Evolutionary conservation across 2,888 invertebrate genomes (phyloP), one percentile per base, ranked within the genome.

Genomic region (Hirtodrosophila duncani): DNA sequence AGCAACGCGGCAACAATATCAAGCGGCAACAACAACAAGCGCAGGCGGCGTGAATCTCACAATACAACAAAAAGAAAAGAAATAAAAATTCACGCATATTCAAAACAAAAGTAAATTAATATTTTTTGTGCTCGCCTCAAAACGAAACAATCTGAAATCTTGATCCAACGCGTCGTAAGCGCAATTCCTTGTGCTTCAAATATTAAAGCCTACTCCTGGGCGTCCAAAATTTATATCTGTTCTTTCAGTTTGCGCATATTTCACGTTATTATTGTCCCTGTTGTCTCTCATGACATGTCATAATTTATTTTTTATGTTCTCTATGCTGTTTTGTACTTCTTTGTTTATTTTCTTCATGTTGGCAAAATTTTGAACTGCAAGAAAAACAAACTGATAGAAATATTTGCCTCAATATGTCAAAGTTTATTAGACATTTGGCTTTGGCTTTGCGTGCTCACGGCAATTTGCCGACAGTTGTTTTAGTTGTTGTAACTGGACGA

Each of bases 401-500:
- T 74, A 74, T 74, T 74, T 70, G 59, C 65, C 63, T 46, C 81
- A 77, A 81, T 81, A 74, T 81, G 79, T 77, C 75, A 77, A 77
- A 81, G 62, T 80, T 74, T 69, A 74, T 81, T 81, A 81, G 65
- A 81, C 70, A 74, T 67, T 81, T 69, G 64, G 67, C 80, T 67
- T 81, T 69, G 64, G 67, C 80, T 71, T 75, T 71, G 71, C 72
- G 77, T 77, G 80, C 74, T 69, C 69, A 68, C 66, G 72, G 78
- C 81, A 67, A 75, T 80, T 77, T 72, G 67, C 58, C 70, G 67
- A 71, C 79, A 74, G 75, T 59, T 59, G 61, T 59, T 60, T 56
- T 38, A 59, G 53, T 78, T 71, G 57, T 21, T 44, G 31, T 8
- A 27, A 27, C 42, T 46, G 48, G 52, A 45, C 63, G 75, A 74